Conservation (phyloP, 2,797 vertebrate genomes). For the Notamacropus eugenii region DNA sequence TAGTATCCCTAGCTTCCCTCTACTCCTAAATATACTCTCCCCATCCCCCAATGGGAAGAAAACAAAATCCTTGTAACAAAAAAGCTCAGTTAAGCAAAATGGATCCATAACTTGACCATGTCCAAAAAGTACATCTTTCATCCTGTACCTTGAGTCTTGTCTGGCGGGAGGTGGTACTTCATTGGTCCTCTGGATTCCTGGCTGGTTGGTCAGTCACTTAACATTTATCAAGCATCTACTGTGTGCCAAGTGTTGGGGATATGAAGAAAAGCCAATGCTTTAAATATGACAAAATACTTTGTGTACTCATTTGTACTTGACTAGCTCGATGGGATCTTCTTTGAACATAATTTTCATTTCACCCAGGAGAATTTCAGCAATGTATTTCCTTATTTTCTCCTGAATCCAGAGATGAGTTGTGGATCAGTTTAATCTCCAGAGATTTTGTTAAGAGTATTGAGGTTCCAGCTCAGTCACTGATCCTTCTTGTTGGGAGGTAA, state of each 20-base stretch:
- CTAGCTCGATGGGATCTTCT: not conserved
- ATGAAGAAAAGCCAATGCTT: not conserved
- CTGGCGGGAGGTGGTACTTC: not conserved
- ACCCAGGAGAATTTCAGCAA: not conserved
- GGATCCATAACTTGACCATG: not conserved
- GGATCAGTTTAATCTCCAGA: not conserved
- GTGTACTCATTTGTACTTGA: too few relatives aligned
- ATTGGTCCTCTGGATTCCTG: not conserved
- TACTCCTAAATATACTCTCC: not conserved
- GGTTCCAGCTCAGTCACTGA: not conserved
- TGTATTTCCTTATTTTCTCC: not conserved
- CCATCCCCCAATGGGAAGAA: not conserved
- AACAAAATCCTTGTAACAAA: not conserved
- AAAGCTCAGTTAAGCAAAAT: not conserved
- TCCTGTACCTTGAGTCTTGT: not conserved
- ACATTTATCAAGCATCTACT: not conserved
- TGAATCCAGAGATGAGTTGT: not conserved
- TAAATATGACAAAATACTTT: not conserved
- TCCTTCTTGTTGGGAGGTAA: not conserved
- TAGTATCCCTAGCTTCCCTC: not conserved
- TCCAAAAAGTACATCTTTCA: not conserved
- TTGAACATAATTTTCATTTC: not conserved
- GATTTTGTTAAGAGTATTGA: not conserved
- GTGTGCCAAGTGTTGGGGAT: not conserved
- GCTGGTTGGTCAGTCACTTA: not conserved